Percentiles rank a stretch among this genome's conserved stretches.
Evolutionary conservation across 1,140 invertebrate species (phyloP).

Genomic region (Episyrphus balteatus): DNA sequence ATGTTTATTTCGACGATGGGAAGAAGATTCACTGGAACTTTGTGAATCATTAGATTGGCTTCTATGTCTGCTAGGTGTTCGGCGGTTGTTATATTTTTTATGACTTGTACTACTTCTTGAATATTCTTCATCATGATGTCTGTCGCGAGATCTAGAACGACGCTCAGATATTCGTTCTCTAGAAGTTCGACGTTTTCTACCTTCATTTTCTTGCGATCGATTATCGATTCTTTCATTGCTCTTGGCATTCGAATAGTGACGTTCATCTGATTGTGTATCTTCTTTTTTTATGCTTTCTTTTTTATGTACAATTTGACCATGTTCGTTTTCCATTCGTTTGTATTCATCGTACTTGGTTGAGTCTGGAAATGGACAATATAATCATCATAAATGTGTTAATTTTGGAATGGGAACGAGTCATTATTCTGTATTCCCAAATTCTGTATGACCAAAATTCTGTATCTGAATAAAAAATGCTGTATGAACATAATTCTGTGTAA

Average conservation of each 20-base stretch:
- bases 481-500: no score
- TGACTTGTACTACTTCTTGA: neutral
- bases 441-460: no score
- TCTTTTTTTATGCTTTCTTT: slow-evolving; percentile 6
- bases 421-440: no score
- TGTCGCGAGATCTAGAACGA: neutral
- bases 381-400: no score
- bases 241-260: slow-evolving; percentile 4
- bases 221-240: slow-evolving; percentile 1
- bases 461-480: no score
- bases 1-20: neutral
- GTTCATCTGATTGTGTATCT: slow-evolving; percentile 4
- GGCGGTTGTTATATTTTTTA: neutral
- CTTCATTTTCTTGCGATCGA: slow-evolving; percentile 1
- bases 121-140: neutral
- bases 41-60: slow-evolving; percentile 1
- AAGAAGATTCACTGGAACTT: neutral
- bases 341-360: slow-evolving; percentile 55
- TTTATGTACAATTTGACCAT: slow-evolving; percentile 27
- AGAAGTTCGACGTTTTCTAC: slow-evolving; percentile 5
- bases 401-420: no score
- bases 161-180: neutral
- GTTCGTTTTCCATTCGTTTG: slow-evolving; percentile 43
- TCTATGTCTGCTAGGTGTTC: slow-evolving; percentile 16
- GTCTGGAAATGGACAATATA: slow-evolving; percentile 44